phyloP scores from a whole-genome alignment of 2,113 vertebrate species.

The Lontra canadensis region DNA sequence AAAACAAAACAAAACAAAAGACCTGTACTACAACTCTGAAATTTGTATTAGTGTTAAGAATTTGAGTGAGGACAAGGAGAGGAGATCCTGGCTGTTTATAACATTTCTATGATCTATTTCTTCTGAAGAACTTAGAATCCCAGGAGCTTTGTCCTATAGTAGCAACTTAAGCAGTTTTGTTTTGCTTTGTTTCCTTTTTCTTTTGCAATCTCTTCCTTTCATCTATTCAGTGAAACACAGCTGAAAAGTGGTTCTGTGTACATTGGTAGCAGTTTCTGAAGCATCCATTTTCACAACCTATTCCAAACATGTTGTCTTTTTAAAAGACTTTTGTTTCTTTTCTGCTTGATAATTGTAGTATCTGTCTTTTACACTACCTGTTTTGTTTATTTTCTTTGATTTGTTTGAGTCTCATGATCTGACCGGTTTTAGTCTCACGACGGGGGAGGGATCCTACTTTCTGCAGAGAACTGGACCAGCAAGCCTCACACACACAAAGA shows the following conservation, averaged over 20 bases:
- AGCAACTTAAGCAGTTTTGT: neutral
- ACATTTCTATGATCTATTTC: neutral
- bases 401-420: conserved; percentile 8
- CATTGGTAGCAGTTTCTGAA: neutral
- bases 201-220: conserved; percentile 16
- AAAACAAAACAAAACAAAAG: neutral
- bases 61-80: neutral
- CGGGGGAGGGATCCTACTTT: neutral
- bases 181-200: neutral
- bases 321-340: neutral
- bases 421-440: neutral
- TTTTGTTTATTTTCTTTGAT: neutral
- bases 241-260: neutral
- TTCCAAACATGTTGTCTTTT: neutral
- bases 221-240: conserved; percentile 35
- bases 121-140: neutral
- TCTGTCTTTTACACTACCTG: neutral
- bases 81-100: neutral
- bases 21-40: neutral
- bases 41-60: neutral
- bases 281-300: neutral
- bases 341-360: neutral
- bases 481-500: neutral
- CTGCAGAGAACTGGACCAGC: neutral
- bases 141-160: neutral